A percentile compares a stretch with the other conserved stretches of the same genome.
Evolutionary conservation across 2,797 vertebrate species (phyloP).

Genomic region (Stomatorhinus walkeri): DNA sequence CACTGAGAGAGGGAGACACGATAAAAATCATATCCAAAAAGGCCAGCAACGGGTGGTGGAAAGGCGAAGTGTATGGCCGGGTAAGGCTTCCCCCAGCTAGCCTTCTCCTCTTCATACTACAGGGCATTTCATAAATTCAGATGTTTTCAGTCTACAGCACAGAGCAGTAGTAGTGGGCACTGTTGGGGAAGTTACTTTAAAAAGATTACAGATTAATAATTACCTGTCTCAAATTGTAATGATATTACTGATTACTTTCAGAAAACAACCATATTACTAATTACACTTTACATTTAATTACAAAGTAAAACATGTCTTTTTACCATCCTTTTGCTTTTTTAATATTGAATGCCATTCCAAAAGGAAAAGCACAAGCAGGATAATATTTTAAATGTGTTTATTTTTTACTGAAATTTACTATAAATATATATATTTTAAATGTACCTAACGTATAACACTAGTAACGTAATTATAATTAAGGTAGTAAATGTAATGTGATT

Average conservation of each 20-base stretch:
- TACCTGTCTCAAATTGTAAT: background rate
- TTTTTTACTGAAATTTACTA: too few relatives aligned
- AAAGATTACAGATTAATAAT: background rate
- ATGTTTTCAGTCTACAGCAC: background rate
- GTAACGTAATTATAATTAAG: background rate
- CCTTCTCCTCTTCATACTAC: background rate
- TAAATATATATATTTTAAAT: too few relatives aligned
- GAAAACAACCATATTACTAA: background rate
- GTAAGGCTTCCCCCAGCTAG: constrained; percentile 47
- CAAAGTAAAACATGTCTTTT: background rate
- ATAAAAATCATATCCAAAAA: constrained; percentile 87
- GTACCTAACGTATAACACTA: background rate
- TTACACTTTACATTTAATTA: background rate
- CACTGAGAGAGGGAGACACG: constrained; percentile 78
- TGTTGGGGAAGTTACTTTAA: background rate
- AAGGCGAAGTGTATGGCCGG: constrained; percentile 85
- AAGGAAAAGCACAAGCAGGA: too few relatives aligned
- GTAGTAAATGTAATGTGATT: background rate
- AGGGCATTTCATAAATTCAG: background rate
- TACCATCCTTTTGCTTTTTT: too few relatives aligned
- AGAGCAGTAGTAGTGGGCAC: background rate
- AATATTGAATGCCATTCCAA: too few relatives aligned
- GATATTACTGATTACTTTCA: background rate
- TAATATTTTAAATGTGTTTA: background rate
- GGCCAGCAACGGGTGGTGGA: constrained; percentile 84